Percentiles rank a stretch among this genome's conserved stretches.
Conservation (phyloP, 2,888 invertebrate genomes). For the Oligia fasciuncula region DNA sequence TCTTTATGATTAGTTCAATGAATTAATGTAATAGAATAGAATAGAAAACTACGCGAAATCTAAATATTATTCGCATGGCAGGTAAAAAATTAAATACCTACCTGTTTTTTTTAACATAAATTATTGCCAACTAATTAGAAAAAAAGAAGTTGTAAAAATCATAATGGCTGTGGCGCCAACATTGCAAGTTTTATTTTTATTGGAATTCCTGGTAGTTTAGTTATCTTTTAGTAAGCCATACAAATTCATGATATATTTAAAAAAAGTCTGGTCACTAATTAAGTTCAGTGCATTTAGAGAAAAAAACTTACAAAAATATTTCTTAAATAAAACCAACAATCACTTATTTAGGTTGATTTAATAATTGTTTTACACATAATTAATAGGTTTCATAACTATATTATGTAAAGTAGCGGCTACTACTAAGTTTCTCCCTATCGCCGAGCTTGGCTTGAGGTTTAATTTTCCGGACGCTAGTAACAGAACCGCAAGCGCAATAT, state of each 20-base stretch:
- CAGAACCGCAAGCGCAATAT: no score
- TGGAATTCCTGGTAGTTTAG: constrained; percentile 1
- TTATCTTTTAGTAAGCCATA: neutral
- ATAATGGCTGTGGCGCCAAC: constrained; percentile 25
- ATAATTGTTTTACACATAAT: no score
- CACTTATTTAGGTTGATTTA: no score
- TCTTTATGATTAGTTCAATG: neutral
- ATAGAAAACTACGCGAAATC: neutral
- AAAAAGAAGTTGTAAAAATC: constrained; percentile 14
- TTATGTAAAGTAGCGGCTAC: no score
- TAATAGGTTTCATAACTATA: no score
- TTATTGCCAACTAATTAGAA: constrained; percentile 9
- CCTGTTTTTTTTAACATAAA: neutral
- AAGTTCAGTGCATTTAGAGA: no score
- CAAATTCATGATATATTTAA: neutral
- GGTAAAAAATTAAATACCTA: neutral
- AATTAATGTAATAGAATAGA: neutral
- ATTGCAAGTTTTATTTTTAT: constrained; percentile 25
- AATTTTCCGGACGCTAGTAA: no score
- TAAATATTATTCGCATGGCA: no score
- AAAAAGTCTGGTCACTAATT: neutral
- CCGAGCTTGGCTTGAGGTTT: no score
- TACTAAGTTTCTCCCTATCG: no score
- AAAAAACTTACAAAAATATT: no score
- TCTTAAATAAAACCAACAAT: no score